Base-by-base conservation (phyloP, 2,113 vertebrate genomes). In the Falco punctatus region DNA sequence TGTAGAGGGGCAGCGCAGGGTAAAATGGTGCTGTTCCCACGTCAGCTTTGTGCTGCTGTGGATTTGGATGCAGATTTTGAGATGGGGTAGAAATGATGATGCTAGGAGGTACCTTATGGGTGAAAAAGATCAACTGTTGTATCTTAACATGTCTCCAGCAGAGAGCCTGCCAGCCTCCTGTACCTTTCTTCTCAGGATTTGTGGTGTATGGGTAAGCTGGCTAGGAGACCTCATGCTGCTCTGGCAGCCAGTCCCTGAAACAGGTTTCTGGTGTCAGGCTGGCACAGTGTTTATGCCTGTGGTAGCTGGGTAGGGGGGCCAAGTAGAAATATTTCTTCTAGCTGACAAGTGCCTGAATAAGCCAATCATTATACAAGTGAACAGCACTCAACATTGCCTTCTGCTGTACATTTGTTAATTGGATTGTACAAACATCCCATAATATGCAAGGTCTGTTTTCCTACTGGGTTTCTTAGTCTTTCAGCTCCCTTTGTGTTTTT, bases 1-100 rank as follows among this genome's bases (percentile, higher is more conserved):
- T 15, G 22, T 13, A 21, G 55, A 33, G 35, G 20, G 13, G 32
- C 12, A 1, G 0, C 0, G 1, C 13, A 21, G 27, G 51, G 10
- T 49, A 62, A 46, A 40, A 5, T 9, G 33, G 17, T 38, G 57
- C 52, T 66, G 13, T 51, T 74, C 6, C 30, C 44, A 23, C 14
- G 8, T 17, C 21, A 26, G 35, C 24, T 52, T 52, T 20, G n/a
- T 26, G 5, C 19, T 58, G 24, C 11, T n/a, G 19, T 19, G 35
- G 49, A 8, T 12, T 49, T 0, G 3, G 40, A 30, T n/a, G 51
- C 9, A 3, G 13, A 32, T 24, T 28, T 23, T 28, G 10, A 67
- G 52, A n/a, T 24, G 40, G 18, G 15, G 48, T 26, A 72, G n/a
- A 61, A 57, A 35, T 59, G 18, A 15, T 21, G 44, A 13, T 49